phyloP scores from a whole-genome alignment of 2,888 invertebrate genomes.

The Graphium colonna region DNA sequence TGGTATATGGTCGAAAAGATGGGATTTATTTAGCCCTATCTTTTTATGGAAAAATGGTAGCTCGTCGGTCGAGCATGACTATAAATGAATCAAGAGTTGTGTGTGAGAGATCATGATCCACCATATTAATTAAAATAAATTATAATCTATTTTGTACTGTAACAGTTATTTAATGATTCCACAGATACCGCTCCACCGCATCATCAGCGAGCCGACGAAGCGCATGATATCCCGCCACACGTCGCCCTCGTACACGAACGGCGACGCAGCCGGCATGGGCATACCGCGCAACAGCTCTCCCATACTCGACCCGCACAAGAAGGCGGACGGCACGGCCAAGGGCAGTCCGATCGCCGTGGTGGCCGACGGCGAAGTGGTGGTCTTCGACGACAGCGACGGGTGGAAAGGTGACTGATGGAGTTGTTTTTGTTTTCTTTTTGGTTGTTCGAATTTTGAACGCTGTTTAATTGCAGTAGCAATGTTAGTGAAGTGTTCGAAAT shows the following conservation, averaged over 20 bases:
- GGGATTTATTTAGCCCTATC: too few species aligned
- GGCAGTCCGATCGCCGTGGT: constrained; percentile 82
- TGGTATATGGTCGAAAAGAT: too few species aligned
- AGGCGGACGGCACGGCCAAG: constrained; percentile 63
- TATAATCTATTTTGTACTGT: too few species aligned
- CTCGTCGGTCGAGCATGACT: too few species aligned
- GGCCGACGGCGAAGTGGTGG: constrained; percentile 89
- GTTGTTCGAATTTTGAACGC: constrained; percentile 18
- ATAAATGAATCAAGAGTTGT: too few species aligned
- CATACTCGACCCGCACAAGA: constrained; percentile 70
- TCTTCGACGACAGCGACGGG: constrained; percentile 92
- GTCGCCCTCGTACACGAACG: constrained; percentile 71
- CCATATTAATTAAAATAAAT: too few species aligned
- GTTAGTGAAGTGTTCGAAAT: too few species aligned
- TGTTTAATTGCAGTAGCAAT: too few species aligned
- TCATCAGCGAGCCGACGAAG: constrained; percentile 70
- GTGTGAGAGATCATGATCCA: too few species aligned
- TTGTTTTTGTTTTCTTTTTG: background rate
- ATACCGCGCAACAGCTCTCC: constrained; percentile 74
- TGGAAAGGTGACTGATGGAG: constrained; percentile 82
- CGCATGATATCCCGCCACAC: constrained; percentile 75
- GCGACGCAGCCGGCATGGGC: constrained; percentile 60
- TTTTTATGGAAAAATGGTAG: too few species aligned
- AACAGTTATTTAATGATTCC: too few species aligned
- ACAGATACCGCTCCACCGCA: constrained; percentile 69